Evolutionary conservation across 1,140 invertebrate genomes (phyloP).

Genomic region (Streblospio benedicti): DNA sequence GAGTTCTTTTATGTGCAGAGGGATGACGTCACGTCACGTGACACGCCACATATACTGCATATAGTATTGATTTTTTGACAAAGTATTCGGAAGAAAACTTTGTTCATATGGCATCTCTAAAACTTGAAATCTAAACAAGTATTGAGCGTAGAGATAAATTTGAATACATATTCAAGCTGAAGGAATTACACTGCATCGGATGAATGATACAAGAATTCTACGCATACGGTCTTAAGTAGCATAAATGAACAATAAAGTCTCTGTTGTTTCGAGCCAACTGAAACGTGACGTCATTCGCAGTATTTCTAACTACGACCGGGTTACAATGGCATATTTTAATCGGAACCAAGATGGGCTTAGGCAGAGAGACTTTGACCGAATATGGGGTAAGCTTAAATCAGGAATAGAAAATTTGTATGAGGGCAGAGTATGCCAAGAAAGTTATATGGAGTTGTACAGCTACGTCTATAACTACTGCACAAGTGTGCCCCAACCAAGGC

Average conservation of each 20-base stretch:
- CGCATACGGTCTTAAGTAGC: not conserved
- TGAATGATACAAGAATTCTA: not conserved
- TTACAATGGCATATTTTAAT: slow-evolving; percentile 1
- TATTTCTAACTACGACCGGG: not conserved
- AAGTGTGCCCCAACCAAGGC: slow-evolving; percentile 68
- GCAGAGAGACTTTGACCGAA: slow-evolving; percentile 80
- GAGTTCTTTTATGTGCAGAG: no score
- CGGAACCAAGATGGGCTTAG: slow-evolving; percentile 55
- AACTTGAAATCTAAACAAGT: no score
- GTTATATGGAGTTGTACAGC: slow-evolving; percentile 87
- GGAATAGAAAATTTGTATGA: slow-evolving; percentile 88
- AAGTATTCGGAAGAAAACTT: no score
- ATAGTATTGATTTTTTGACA: no score
- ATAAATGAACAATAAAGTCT: not conserved
- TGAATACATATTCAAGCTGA: not conserved
- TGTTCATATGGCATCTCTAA: no score
- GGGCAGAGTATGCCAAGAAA: slow-evolving; percentile 70
- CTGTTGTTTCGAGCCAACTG: not conserved
- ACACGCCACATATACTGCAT: no score
- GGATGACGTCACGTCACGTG: no score
- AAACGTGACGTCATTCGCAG: no score
- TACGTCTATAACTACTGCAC: slow-evolving; percentile 96
- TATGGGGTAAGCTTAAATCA: slow-evolving; percentile 86
- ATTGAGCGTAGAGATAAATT: no score
- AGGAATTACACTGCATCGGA: not conserved